phyloP scores from a whole-genome alignment of 2,888 invertebrate species.

The Dryobotodes eremita region DNA sequence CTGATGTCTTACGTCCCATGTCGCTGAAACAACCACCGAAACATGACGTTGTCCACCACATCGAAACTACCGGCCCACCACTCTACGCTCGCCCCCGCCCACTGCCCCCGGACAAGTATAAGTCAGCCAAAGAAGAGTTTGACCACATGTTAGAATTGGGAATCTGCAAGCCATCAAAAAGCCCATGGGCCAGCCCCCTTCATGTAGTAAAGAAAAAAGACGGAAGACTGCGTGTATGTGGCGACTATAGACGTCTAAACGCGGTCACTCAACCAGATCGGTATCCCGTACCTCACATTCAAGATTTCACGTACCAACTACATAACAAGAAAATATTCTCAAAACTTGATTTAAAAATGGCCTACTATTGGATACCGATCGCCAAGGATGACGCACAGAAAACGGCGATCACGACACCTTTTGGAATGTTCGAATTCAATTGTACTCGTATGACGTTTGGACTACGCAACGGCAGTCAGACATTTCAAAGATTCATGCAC shows the following conservation, averaged over 20 bases:
- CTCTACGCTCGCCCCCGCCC: constrained; percentile 20
- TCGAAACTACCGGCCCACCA: constrained; percentile 22
- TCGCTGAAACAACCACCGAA: not conserved
- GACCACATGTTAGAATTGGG: constrained; percentile 13
- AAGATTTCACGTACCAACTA: too few species aligned
- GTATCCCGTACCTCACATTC: too few species aligned
- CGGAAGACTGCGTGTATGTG: too few species aligned
- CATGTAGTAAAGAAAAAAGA: constrained; percentile 66
- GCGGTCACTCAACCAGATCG: too few species aligned
- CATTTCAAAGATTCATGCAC: constrained; percentile 25
- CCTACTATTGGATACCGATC: too few species aligned
- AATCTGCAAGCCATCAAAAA: constrained; percentile 54
- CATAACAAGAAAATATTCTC: too few species aligned
- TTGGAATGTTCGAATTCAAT: constrained; percentile 24
- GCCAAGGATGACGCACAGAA: constrained; percentile 19
- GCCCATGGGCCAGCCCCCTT: constrained; percentile 66
- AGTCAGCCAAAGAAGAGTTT: too few species aligned
- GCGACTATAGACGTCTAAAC: too few species aligned
- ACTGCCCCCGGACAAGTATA: constrained; percentile 33
- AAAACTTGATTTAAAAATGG: too few species aligned
- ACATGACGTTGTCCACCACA: constrained; percentile 15
- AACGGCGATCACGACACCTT: constrained; percentile 28
- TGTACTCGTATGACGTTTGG: constrained; percentile 26
- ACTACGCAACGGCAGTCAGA: constrained; percentile 14
- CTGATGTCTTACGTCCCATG: constrained; percentile 20